phyloP scores from a whole-genome alignment of 2,113 vertebrate species.

The Xenus cinereus region DNA sequence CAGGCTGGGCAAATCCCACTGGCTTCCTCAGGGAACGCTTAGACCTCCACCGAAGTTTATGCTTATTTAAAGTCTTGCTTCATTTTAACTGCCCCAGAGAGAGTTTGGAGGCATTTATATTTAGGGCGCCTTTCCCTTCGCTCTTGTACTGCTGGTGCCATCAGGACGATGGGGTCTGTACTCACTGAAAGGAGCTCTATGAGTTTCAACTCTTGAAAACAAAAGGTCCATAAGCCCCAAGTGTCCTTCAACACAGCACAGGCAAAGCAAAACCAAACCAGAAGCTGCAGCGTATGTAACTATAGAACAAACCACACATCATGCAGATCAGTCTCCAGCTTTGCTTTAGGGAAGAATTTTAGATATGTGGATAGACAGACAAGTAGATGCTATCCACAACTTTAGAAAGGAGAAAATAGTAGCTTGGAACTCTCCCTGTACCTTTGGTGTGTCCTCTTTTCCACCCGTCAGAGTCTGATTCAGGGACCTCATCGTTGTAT shows the following conservation, averaged over 20 bases:
- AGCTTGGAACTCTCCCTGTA: conserved; percentile 38
- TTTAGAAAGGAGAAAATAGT: neutral
- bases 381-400: neutral
- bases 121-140: neutral
- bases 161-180: neutral
- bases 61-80: neutral
- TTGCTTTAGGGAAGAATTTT: neutral
- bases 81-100: neutral
- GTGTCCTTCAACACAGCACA: neutral
- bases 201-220: neutral
- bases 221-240: neutral
- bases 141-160: neutral
- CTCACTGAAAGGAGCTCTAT: neutral
- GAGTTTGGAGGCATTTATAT: neutral
- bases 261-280: neutral
- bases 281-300: neutral
- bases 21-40: neutral
- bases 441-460: conserved; percentile 90
- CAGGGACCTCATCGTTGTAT: conserved; percentile 88
- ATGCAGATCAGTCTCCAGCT: neutral
- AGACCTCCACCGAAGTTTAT: neutral
- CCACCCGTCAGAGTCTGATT: conserved; percentile 54
- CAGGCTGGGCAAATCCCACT: neutral
- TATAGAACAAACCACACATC: neutral
- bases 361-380: neutral